phyloP scores from a whole-genome alignment of 2,888 invertebrate genomes.

The Noctua janthina region DNA sequence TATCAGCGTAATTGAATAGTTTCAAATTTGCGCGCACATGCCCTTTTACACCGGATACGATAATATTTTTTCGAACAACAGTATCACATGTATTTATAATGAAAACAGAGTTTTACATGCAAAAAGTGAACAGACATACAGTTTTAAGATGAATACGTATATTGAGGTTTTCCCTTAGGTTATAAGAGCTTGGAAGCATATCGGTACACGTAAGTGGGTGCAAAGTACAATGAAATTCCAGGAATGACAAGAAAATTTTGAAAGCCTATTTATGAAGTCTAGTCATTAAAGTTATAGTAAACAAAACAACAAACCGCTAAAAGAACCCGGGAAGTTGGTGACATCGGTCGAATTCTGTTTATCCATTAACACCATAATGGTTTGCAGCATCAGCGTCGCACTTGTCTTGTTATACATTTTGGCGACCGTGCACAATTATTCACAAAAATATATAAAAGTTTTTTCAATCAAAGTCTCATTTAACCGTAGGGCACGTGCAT shows the following conservation, averaged over 20 bases:
- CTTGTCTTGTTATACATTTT: constrained; percentile 87
- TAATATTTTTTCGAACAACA: constrained; percentile 30
- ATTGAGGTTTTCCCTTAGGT: neutral
- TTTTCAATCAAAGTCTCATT: constrained; percentile 15
- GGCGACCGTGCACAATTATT: constrained; percentile 53
- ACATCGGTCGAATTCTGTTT: constrained; percentile 86
- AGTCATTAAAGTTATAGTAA: constrained; percentile 28
- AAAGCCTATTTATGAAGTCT: neutral
- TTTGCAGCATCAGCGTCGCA: constrained; percentile 88
- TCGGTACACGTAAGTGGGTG: neutral
- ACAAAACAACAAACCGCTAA: constrained; percentile 80
- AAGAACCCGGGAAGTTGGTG: constrained; percentile 80
- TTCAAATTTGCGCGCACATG: constrained; percentile 59
- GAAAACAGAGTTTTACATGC: constrained; percentile 12
- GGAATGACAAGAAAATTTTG: neutral
- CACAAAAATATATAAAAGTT: constrained; percentile 53
- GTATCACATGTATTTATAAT: constrained; percentile 22
- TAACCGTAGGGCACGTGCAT: constrained; percentile 63
- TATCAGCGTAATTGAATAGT: constrained; percentile 59
- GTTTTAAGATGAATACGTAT: neutral
- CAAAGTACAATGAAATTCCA: constrained; percentile 17
- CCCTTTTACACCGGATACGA: constrained; percentile 40
- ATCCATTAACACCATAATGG: constrained; percentile 88
- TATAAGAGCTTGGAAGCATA: neutral
- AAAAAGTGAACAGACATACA: neutral